These are phyloP conservation scores for Planiliza haematocheilus DNA, from an alignment of 2,113 vertebrate species.

Conservation along the genomic window DNA sequence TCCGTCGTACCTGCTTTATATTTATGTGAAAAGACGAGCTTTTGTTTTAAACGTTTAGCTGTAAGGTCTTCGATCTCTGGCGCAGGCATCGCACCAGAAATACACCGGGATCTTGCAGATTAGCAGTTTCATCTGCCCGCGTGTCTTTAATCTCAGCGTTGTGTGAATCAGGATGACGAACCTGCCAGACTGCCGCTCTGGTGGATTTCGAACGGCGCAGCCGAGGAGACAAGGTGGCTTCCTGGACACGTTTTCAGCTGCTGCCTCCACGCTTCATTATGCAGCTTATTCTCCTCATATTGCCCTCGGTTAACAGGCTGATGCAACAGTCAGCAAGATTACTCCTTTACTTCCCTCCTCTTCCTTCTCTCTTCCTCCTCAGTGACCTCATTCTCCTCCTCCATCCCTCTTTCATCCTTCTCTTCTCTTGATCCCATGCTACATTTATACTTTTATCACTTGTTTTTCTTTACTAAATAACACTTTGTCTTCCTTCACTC, in stretches of 20 bases:
- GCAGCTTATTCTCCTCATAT: conserved; percentile 70
- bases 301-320: conserved; percentile 72
- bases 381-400: conserved; percentile 12
- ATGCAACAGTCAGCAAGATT: conserved; percentile 74
- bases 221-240: conserved; percentile 58
- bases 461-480: too few relatives aligned
- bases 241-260: conserved; percentile 62
- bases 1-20: too few relatives aligned
- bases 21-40: too few relatives aligned
- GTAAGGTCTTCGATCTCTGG: too few relatives aligned
- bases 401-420: background rate
- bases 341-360: conserved; percentile 41
- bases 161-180: conserved; percentile 28
- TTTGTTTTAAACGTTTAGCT: too few relatives aligned
- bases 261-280: conserved; percentile 70
- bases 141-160: conserved; percentile 18
- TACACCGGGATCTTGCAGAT: conserved; percentile 46
- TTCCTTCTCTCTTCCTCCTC: conserved; percentile 32
- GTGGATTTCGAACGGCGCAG: conserved; percentile 38
- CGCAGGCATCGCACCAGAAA: conserved; percentile 24
- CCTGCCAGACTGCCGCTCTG: conserved; percentile 58
- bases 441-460: too few relatives aligned
- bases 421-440: background rate
- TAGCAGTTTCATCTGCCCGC: conserved; percentile 38
- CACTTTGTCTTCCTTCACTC: too few relatives aligned